Evolutionary conservation across 2,113 vertebrate species (phyloP), one percentile per base, ranked within the genome.

Genomic region (Vulpes vulpes): DNA sequence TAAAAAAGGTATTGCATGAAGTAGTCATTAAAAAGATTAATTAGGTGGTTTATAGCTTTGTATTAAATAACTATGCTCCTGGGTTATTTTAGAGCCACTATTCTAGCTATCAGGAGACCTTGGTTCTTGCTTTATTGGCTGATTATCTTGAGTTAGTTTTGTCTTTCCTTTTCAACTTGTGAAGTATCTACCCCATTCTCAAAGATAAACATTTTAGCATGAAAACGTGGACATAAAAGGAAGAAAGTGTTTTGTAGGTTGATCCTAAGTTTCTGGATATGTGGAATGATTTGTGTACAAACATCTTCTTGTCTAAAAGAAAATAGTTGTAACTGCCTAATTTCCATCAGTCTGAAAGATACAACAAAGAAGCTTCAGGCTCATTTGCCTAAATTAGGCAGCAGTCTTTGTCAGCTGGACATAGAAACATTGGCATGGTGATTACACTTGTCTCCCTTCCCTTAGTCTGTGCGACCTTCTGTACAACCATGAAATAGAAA

Each of bases 201-300:
- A 94, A 94, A 96, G 43, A 20, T 94, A 73, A 62, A 89, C 38
- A 49, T 93, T 96, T 94, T 62, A 55, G 23, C 86, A 23, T 82
- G 73, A 85, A 88, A 95, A 74, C 73, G 16, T 55, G 32, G 30
- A 91, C 51, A n/a, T 69, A 80, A 87, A 88, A 94, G 32, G 69
- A 93, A 95, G 69, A 79, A 35, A 38, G 30, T 96, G 3, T 57
- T 95, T 78, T 80, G 11, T 53, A 79, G 62, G 19, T 55, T 51
- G 53, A 62, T 35, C 73, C 73, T 43, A 74, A 55, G 51, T 86
- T 85, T 95, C 69, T 96, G n/a, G 92, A 32, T 81, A 25, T 76
- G 38, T 69, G 20, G 53, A 84, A 43, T 90, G 78, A 59, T 91
- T 91, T 81, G 11, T 79, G 4, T 94, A 20, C 9, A 86, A 35